A percentile compares a stretch with the other conserved stretches of the same genome.
Evolutionary conservation across 2,113 vertebrate species (phyloP).

Genomic region (Halichoeres trimaculatus): DNA sequence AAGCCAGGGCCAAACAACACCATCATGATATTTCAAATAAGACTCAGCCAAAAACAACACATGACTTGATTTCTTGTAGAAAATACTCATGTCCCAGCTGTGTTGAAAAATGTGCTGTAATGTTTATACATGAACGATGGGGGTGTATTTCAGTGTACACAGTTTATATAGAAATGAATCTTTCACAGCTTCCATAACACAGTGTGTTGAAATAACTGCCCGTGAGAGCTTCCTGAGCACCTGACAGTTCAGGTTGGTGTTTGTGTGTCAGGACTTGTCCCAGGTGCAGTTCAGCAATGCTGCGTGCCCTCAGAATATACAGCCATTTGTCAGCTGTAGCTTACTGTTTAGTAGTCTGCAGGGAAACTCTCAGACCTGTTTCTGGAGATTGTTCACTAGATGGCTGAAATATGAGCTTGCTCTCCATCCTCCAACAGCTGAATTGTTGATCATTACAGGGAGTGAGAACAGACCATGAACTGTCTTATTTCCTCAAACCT

Average conservation of each 20-base stretch:
- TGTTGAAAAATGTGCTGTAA: slow-evolving; percentile 5
- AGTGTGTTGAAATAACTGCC: not conserved
- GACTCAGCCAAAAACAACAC: not conserved
- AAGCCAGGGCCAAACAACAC: not conserved
- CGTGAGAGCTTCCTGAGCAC: not conserved
- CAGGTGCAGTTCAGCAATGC: slow-evolving; percentile 8
- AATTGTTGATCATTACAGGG: not conserved
- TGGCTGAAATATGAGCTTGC: not conserved
- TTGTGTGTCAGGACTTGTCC: slow-evolving; percentile 67
- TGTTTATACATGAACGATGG: slow-evolving; percentile 11
- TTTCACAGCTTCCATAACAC: not conserved
- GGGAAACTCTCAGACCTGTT: not conserved
- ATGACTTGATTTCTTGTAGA: not conserved
- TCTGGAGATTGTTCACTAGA: not conserved
- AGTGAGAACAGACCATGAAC: not conserved
- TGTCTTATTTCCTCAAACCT: slow-evolving; percentile 6
- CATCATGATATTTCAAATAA: not conserved
- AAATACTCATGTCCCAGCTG: not conserved
- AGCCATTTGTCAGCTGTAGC: not conserved
- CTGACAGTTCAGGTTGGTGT: not conserved
- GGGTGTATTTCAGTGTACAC: slow-evolving; percentile 1
- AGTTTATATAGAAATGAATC: not conserved
- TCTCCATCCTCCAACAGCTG: not conserved
- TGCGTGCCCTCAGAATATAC: not conserved
- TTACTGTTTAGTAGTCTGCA: not conserved